Percentiles rank a stretch among this genome's conserved stretches.
Conservation (phyloP, 2,113 vertebrate species). For the Promerops cafer region DNA sequence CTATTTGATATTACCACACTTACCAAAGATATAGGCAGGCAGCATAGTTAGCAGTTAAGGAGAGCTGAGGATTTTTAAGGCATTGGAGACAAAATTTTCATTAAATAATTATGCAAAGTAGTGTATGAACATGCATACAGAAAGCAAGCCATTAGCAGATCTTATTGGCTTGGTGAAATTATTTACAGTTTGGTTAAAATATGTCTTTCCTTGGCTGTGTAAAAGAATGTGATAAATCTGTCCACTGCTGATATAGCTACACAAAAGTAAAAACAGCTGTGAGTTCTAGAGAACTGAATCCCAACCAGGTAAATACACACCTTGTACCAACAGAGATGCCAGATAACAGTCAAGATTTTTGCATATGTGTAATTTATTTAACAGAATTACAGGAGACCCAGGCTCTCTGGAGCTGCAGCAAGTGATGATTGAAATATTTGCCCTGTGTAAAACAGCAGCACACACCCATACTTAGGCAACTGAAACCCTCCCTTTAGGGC, state of each 20-base stretch:
- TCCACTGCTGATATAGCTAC: neutral
- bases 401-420: neutral
- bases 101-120: neutral
- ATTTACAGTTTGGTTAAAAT: neutral
- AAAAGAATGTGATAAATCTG: neutral
- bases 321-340: neutral
- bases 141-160: neutral
- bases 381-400: neutral
- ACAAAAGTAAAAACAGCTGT: neutral
- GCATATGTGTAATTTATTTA: neutral
- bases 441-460: neutral
- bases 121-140: accelerated
- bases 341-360: neutral
- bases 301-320: neutral
- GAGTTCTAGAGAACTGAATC: neutral
- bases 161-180: neutral
- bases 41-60: neutral
- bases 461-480: neutral
- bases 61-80: neutral
- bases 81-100: neutral
- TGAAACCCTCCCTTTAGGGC: neutral
- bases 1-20: neutral
- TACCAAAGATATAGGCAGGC: neutral
- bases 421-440: neutral
- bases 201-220: neutral